Evolutionary conservation across 2,797 vertebrate species (phyloP), one percentile per base, ranked within the genome.

Genomic region (Arrhamphus sclerolepis): DNA sequence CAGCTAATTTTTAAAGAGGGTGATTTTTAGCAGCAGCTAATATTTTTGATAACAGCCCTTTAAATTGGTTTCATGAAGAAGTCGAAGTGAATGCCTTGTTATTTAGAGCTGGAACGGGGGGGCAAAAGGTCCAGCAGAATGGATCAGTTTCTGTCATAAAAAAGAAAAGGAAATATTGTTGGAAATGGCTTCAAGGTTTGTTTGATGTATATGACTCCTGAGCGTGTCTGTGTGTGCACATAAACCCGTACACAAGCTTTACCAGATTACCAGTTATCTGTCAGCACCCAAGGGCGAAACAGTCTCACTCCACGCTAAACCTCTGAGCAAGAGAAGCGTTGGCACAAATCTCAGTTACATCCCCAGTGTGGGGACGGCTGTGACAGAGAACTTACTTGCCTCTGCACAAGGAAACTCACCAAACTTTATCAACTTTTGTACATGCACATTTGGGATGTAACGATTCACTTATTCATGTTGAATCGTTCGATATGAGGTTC

Each of bases 231-330:
- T 26, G 51, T 52, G 29, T 19, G 43, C 50, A 51, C 64, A 59
- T 48, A 52, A 59, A 62, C 54, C 34, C 56, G 46, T 49, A 24
- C 48, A 49, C 70, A 52, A 10, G 31, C 61, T 69, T 43, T 20
- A 44, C 42, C 7, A 11, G 78, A 85, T 85, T 74, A 79, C 58
- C 70, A 66, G 69, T 70, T 70, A 85, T 83, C 66, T 73, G 54
- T 74, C 81, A 71, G 75, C 70, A 70, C 52, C 62, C 51, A 43
- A 1, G 34, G 46, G 19, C 18, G 48, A 64, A 47, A 80, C 38
- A 62, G 40, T 68, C 55, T 65, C 56, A 81, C 72, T 75, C 47
- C 46, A 62, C 42, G 59, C 73, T 62, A 55, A 64, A 75, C 44
- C 80, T 62, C 63, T 57, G 46, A 74, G 75, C 52, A 1, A 79